Conservation (phyloP, 2,113 vertebrate species). For the Zootoca vivipara region DNA sequence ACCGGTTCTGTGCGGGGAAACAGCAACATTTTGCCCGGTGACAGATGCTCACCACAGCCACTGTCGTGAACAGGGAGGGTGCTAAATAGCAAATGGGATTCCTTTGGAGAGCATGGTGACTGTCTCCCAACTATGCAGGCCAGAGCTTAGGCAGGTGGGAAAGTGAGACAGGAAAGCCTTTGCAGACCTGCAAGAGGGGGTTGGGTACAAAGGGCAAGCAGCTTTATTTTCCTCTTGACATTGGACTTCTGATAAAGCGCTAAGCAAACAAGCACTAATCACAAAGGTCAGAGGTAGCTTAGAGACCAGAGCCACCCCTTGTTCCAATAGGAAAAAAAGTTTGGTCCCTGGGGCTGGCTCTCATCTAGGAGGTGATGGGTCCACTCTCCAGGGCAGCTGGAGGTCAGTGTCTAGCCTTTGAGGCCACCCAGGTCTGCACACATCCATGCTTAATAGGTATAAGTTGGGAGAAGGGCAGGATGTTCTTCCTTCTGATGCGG, state of each 20-base stretch:
- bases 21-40: too few species aligned
- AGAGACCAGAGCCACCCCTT: neutral
- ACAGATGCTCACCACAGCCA: neutral
- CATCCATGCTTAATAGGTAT: neutral
- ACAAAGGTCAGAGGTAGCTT: conserved; percentile 14
- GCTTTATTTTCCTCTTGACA: conserved; percentile 5
- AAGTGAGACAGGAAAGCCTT: neutral
- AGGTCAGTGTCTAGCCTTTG: neutral
- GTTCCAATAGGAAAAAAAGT: neutral
- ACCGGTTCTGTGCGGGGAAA: neutral
- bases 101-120: neutral
- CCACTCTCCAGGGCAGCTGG: neutral
- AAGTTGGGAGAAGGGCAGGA: neutral
- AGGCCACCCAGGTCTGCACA: neutral
- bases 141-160: neutral
- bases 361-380: neutral
- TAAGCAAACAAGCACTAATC: neutral
- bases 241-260: conserved; percentile 11
- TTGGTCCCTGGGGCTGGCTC: neutral
- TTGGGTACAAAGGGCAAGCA: conserved; percentile 15
- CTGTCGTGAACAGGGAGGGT: neutral
- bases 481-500: neutral
- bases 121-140: neutral
- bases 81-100: neutral
- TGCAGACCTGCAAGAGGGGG: neutral